Conservation (phyloP, 2,113 vertebrate species). For the Numida meleagris region DNA sequence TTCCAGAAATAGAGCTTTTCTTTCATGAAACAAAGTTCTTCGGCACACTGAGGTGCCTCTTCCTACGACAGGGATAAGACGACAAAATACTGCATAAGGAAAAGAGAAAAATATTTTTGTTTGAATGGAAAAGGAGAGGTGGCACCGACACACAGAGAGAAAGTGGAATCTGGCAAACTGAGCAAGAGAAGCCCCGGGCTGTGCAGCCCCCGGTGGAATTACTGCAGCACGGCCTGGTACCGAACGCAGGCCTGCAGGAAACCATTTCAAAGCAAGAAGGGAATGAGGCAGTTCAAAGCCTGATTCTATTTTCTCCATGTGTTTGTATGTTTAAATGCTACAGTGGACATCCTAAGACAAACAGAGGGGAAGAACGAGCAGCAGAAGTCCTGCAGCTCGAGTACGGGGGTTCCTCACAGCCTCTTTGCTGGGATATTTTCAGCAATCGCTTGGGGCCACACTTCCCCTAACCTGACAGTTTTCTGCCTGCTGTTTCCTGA, state of each 20-base stretch:
- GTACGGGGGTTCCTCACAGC: not conserved
- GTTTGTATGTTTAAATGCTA: not conserved
- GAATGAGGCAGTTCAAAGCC: not conserved
- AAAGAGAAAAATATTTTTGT: not conserved
- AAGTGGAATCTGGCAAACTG: not conserved
- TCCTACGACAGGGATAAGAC: not conserved
- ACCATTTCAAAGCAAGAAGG: not conserved
- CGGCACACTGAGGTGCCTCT: not conserved
- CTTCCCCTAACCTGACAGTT: conserved; percentile 15
- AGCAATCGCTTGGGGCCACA: conserved; percentile 13
- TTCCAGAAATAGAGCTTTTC: accelerated
- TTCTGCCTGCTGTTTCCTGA: conserved; percentile 33
- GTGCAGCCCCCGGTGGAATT: not conserved
- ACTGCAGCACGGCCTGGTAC: not conserved
- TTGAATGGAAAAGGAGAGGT: not conserved
- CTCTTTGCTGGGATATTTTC: conserved; percentile 36
- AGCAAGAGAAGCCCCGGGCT: not conserved
- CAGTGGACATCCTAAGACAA: not conserved
- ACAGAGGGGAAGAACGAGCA: not conserved
- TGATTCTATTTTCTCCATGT: not conserved
- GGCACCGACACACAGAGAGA: accelerated
- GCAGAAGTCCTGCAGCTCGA: not conserved
- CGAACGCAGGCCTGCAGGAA: not conserved
- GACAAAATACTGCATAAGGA: no score
- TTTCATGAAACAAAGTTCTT: not conserved